phyloP scores from a whole-genome alignment of 2,888 invertebrate genomes.

The Apodemia duryi region DNA sequence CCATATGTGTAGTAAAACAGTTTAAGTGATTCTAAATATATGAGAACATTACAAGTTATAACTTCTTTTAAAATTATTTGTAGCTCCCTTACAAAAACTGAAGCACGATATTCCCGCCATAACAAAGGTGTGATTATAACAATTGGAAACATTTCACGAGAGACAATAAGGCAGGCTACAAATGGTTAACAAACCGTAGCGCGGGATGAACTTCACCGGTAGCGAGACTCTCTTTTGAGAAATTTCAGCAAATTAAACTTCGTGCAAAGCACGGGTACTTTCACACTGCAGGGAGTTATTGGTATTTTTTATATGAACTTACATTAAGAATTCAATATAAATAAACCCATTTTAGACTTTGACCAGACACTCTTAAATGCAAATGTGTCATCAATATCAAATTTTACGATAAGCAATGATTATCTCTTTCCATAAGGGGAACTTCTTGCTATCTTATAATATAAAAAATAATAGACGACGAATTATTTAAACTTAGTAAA shows the following conservation, averaged over 20 bases:
- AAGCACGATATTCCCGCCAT: neutral
- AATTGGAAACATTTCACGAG: neutral
- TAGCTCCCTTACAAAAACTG: neutral
- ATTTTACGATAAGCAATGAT: too few relatives aligned
- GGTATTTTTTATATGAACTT: too few relatives aligned
- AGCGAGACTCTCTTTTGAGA: neutral
- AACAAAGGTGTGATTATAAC: slow-evolving; percentile 1
- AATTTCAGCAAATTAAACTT: slow-evolving; percentile 3
- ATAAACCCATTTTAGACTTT: too few relatives aligned
- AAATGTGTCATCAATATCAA: too few relatives aligned
- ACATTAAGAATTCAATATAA: too few relatives aligned
- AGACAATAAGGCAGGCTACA: slow-evolving; percentile 1
- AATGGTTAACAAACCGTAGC: slow-evolving; percentile 10
- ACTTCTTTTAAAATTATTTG: neutral
- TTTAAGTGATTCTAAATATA: too few relatives aligned
- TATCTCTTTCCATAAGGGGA: too few relatives aligned
- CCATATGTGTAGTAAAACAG: too few relatives aligned
- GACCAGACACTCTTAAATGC: too few relatives aligned
- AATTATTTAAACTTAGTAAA: too few relatives aligned
- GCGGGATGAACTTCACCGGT: neutral
- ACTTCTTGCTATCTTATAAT: too few relatives aligned
- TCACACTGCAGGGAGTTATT: neutral
- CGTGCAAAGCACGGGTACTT: neutral
- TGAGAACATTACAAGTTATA: neutral
- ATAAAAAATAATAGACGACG: too few relatives aligned